Percentiles rank a stretch among this genome's conserved stretches.
phyloP scores from a whole-genome alignment of 2,888 invertebrate species.

The Andrena camellia region DNA sequence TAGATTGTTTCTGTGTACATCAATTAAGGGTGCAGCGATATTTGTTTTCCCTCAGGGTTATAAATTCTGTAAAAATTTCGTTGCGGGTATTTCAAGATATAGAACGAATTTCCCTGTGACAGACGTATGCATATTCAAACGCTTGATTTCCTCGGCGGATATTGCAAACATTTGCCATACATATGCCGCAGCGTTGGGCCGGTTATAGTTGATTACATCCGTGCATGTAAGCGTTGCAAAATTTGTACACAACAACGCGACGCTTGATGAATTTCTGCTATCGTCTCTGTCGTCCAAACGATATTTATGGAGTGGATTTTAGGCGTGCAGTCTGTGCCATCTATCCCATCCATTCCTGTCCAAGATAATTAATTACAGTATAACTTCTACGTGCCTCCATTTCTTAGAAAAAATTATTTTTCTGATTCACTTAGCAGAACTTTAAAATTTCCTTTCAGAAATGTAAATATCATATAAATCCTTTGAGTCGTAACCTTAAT shows the following conservation, averaged over 20 bases:
- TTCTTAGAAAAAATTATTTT: background rate
- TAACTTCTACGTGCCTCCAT: background rate
- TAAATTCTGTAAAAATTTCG: conserved; percentile 10
- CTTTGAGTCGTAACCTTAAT: too few species aligned
- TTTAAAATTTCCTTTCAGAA: too few species aligned
- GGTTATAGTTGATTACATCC: conserved; percentile 22
- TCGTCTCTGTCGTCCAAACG: too few species aligned
- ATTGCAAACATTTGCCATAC: conserved; percentile 39
- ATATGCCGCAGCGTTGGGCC: conserved; percentile 27
- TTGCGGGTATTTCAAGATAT: conserved; percentile 14
- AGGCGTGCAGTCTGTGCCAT: background rate
- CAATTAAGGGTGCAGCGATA: background rate
- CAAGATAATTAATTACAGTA: background rate
- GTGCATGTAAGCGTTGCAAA: conserved; percentile 1
- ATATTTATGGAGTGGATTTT: conserved; percentile 5
- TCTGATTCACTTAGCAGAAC: too few species aligned
- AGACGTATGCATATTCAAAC: conserved; percentile 50
- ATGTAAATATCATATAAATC: too few species aligned
- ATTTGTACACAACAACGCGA: background rate
- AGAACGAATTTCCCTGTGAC: background rate
- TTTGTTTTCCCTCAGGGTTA: background rate
- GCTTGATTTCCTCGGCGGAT: conserved; percentile 34
- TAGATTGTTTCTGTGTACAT: too few species aligned
- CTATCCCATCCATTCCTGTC: background rate
- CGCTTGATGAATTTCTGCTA: background rate